Conservation (phyloP, 2,888 invertebrate genomes). For the Ditula angustiorana region DNA sequence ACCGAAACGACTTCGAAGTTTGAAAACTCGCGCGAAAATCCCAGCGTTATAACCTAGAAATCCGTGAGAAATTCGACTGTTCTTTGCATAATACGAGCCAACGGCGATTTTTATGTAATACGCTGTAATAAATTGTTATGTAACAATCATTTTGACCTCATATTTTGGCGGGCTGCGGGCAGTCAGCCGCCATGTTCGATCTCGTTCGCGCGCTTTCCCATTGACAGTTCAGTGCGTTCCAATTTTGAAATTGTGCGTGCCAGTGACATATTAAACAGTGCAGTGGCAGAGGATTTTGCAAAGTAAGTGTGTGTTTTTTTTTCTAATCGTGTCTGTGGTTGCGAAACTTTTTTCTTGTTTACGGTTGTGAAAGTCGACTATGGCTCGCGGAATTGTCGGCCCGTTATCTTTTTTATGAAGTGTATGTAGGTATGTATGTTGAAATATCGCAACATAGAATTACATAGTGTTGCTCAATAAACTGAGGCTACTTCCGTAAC, state of each 20-base stretch:
- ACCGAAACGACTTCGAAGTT: background rate
- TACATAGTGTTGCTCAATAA: constrained; percentile 37
- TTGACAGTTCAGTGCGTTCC: constrained; percentile 52
- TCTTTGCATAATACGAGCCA: constrained; percentile 70
- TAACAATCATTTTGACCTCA: constrained; percentile 77
- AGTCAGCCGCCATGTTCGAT: constrained; percentile 64
- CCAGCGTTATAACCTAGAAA: constrained; percentile 64
- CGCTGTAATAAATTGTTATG: constrained; percentile 74
- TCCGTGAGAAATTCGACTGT: constrained; percentile 55
- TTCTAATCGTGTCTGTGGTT: constrained; percentile 47
- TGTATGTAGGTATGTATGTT: constrained; percentile 39
- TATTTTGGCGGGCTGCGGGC: constrained; percentile 76
- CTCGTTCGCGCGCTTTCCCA: constrained; percentile 65
- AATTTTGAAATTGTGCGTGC: constrained; percentile 50
- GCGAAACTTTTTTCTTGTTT: constrained; percentile 57
- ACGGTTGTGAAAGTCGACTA: constrained; percentile 54
- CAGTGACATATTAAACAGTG: constrained; percentile 52
- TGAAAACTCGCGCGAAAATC: constrained; percentile 54
- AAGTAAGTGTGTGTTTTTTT: constrained; percentile 54
- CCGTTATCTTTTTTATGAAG: constrained; percentile 38
- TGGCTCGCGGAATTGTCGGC: constrained; percentile 35
- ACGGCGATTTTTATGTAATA: constrained; percentile 81
- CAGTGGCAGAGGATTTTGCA: constrained; percentile 43
- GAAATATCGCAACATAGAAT: constrained; percentile 36
- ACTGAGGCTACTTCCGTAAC: constrained; percentile 26